A percentile compares a stretch with the other conserved stretches of the same genome.
Conservation (phyloP, 2,113 vertebrate genomes). For the Pao palembangensis region DNA sequence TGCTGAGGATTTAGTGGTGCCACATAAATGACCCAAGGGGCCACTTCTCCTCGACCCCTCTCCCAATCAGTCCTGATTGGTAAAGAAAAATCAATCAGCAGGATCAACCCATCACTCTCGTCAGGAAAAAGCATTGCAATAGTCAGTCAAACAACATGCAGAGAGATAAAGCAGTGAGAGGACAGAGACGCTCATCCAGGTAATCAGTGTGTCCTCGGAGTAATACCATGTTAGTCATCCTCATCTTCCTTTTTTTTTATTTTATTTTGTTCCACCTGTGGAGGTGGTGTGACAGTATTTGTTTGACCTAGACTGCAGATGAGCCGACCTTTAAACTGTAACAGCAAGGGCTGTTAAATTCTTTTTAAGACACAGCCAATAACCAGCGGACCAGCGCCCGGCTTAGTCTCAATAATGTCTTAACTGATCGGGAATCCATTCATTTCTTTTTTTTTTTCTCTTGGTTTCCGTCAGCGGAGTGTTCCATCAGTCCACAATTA, state of each 20-base stretch:
- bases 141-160: neutral
- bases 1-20: conserved; percentile 55
- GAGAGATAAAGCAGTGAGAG: neutral
- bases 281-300: conserved; percentile 37
- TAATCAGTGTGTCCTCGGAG: no score
- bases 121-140: conserved; percentile 25
- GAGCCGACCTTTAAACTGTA: conserved; percentile 48
- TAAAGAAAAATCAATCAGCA: conserved; percentile 61
- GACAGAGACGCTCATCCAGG: no score
- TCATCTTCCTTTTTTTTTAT: no score
- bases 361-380: conserved; percentile 60
- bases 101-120: conserved; percentile 63
- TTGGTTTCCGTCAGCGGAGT: conserved; percentile 41
- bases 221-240: no score
- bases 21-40: conserved; percentile 60
- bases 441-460: conserved; percentile 52
- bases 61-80: conserved; percentile 58
- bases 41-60: conserved; percentile 49
- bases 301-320: conserved; percentile 59
- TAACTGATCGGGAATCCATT: conserved; percentile 61
- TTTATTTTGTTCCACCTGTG: neutral
- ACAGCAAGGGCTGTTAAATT: conserved; percentile 53
- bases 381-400: conserved; percentile 55
- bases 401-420: conserved; percentile 49
- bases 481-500: conserved; percentile 49